Evolutionary conservation across 2,797 vertebrate species (phyloP).

Genomic region (Numenius phaeopus): DNA sequence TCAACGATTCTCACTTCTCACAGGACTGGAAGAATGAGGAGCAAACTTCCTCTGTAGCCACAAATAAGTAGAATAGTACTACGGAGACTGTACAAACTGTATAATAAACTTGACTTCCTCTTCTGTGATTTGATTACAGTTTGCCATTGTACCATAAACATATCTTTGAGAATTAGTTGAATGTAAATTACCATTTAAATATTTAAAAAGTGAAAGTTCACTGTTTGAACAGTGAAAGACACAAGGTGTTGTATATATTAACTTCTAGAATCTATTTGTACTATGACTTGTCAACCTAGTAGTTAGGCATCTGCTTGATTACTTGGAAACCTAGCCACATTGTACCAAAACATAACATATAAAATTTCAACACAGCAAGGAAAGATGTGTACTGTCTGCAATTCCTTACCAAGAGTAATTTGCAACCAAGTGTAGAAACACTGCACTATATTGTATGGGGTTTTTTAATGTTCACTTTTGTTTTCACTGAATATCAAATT

Average conservation of each 20-base stretch:
- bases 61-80: not conserved
- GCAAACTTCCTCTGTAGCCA: not conserved
- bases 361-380: not conserved
- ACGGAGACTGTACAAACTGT: not conserved
- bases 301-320: not conserved
- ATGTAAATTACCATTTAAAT: not conserved
- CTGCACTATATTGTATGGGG: not conserved
- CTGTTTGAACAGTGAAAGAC: not conserved
- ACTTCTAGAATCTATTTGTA: not conserved
- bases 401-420: not conserved
- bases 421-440: not conserved
- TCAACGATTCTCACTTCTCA: not conserved
- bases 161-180: not conserved
- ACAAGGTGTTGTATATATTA: not conserved
- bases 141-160: not conserved
- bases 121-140: not conserved
- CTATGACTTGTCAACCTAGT: not conserved
- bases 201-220: not conserved
- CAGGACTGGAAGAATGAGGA: not conserved
- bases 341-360: not conserved
- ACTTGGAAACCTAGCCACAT: not conserved
- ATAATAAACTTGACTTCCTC: not conserved
- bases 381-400: not conserved
- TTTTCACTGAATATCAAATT: not conserved
- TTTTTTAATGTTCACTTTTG: not conserved